Evolutionary conservation across 2,113 vertebrate species (phyloP).

Genomic region (Pithys albifrons): DNA sequence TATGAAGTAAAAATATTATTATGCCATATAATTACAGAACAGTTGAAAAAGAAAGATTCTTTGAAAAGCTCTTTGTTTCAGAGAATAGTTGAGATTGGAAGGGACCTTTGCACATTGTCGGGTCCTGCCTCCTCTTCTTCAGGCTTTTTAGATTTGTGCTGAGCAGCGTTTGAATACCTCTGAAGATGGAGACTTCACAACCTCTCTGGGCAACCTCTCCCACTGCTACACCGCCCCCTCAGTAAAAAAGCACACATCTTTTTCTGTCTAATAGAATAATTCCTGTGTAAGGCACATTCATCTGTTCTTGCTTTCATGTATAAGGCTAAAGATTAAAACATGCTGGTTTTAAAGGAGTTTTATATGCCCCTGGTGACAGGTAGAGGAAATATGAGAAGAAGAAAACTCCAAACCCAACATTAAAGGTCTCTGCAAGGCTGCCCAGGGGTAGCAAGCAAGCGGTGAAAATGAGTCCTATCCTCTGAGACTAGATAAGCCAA

Average conservation of each 20-base stretch:
- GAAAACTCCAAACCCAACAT: not conserved
- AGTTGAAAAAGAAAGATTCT: not conserved
- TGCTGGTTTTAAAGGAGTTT: not conserved
- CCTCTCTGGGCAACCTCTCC: not conserved
- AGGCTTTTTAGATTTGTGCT: not conserved
- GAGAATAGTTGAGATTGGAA: not conserved
- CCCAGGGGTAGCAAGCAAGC: not conserved
- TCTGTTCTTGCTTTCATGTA: not conserved
- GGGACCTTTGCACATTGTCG: not conserved
- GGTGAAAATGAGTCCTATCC: not conserved
- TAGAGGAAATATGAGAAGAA: not conserved
- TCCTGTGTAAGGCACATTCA: not conserved
- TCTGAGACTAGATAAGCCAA: not conserved
- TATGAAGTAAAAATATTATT: constrained; percentile 1
- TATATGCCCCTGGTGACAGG: not conserved
- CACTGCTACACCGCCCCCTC: not conserved
- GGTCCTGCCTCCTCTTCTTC: not conserved
- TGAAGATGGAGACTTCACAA: not conserved
- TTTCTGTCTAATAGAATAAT: not conserved
- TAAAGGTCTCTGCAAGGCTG: not conserved
- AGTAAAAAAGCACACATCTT: not conserved
- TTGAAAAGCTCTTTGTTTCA: not conserved
- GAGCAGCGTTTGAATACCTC: not conserved
- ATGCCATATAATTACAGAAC: not conserved
- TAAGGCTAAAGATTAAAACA: not conserved